Evolutionary conservation across 2,888 invertebrate species (phyloP), one percentile per base, ranked within the genome.

Genomic region (Bibio marci): DNA sequence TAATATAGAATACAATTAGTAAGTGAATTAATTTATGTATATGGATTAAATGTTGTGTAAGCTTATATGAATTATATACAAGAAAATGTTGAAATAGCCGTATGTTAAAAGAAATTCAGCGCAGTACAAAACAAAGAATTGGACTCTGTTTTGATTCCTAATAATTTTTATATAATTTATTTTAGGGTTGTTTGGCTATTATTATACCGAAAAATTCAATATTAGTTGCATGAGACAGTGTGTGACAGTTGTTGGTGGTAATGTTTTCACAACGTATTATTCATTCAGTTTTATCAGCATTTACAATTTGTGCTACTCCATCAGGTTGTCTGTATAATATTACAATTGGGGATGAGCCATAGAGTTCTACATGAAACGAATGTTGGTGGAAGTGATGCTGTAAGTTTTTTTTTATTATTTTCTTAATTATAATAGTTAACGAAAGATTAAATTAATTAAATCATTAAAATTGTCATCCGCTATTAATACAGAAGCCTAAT

Each of bases 241-340:
- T n/a, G 95, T 97, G 0, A 98, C 97, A 0, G 98, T 98, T 1
- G 98, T 99, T 1, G 94, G 97, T 0, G 98, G 98, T 0, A 98
- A 98, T 63, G 98, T 99, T 3, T 71, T 88, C 95, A 1, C 98
- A 98, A 58, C 71, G 98, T 32, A 76, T 99, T 17, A 97, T 97
- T 1, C 98, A 98, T 59, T 94, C 97, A 8, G 83, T 99, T 25
- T 66, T 99, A 2, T 82, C 79, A 55, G 94, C 97, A 3, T 98
- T 98, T 57, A 64, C 67, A 54, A 68, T 67, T 2, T 73, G 73
- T 44, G 91, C 88, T 0, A 92, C 92, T 2, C 90, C 90, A 1
- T 90, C 91, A 60, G 97, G 97, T 7, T 97, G 97, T 58, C 98
- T 95, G 95, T 98, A 98, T 63, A 98, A 97, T 55, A 69, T 95